These are phyloP conservation scores for Cygnus buccinator DNA, from an alignment of 2,113 vertebrate genomes.

Conservation along the genomic window DNA sequence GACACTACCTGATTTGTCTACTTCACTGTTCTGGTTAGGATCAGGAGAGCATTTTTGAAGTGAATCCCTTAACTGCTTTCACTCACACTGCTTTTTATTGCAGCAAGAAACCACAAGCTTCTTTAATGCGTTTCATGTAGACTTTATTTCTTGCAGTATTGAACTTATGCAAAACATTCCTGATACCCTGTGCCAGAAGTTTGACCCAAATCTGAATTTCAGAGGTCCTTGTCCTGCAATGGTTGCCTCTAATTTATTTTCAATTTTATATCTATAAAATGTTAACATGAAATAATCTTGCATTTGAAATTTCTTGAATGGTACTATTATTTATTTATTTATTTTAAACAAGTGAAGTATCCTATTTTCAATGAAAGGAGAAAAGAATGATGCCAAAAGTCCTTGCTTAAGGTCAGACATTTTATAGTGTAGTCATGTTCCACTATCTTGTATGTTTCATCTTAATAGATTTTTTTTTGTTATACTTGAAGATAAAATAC, in stretches of 20 bases:
- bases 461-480: background rate
- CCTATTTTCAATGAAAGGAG: background rate
- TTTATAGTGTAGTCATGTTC: background rate
- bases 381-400: background rate
- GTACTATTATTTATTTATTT: background rate
- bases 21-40: background rate
- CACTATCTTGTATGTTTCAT: background rate
- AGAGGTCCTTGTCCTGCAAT: background rate
- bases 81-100: background rate
- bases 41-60: accelerated
- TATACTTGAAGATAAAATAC: background rate
- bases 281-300: background rate
- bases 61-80: background rate
- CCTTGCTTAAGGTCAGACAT: background rate
- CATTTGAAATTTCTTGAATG: background rate
- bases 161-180: background rate
- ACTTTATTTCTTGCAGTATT: background rate
- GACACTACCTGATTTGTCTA: background rate
- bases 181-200: background rate
- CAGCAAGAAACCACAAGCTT: background rate
- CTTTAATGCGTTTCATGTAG: background rate
- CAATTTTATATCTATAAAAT: background rate
- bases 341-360: background rate
- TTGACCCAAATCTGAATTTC: background rate
- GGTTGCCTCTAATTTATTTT: background rate